phyloP scores from a whole-genome alignment of 2,797 vertebrate genomes.

The Sebastes variabilis region DNA sequence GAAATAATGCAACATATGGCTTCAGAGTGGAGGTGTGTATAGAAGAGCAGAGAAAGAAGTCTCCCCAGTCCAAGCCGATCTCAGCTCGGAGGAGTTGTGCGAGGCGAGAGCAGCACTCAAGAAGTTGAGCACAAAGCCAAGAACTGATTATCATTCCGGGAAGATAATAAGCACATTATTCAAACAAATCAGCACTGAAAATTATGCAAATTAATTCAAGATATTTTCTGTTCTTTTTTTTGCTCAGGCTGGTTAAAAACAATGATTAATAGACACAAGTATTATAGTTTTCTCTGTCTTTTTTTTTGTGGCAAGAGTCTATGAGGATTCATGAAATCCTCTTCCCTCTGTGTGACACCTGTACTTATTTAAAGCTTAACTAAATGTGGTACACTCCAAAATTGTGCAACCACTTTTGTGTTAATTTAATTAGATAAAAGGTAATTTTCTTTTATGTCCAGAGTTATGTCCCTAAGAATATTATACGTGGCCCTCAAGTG shows the following conservation, averaged over 20 bases:
- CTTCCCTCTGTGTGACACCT: background rate
- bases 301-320: background rate
- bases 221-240: background rate
- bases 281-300: background rate
- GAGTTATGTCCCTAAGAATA: too few relatives aligned
- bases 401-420: too few relatives aligned
- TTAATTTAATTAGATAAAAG: too few relatives aligned
- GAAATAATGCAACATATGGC: conserved; percentile 50
- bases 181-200: conserved; percentile 59
- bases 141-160: conserved; percentile 63
- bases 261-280: conserved; percentile 60
- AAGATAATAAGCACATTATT: conserved; percentile 65
- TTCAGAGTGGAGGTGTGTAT: conserved; percentile 7
- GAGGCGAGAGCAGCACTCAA: conserved; percentile 42
- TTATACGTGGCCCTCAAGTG: too few relatives aligned
- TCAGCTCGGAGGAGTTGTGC: conserved; percentile 33
- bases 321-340: conserved; percentile 23
- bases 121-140: conserved; percentile 54
- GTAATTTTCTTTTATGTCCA: too few relatives aligned
- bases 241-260: conserved; percentile 46
- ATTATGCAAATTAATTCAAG: conserved; percentile 72
- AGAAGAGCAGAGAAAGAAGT: conserved; percentile 12
- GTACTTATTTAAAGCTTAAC: background rate
- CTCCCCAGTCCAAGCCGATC: conserved; percentile 44
- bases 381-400: background rate